Evolutionary conservation across 2,797 vertebrate species (phyloP).

Genomic region (Galago senegalensis): DNA sequence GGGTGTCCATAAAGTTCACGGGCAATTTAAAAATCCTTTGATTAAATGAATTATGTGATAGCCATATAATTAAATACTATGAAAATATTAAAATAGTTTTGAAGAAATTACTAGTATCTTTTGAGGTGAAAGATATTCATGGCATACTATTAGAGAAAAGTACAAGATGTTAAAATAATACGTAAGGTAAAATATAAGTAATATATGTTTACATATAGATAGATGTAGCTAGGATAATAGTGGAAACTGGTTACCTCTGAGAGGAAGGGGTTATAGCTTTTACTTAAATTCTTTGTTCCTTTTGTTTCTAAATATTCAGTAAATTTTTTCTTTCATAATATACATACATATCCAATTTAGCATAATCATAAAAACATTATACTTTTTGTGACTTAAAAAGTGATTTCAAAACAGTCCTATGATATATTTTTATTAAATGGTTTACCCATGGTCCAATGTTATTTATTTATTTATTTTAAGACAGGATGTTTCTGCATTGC

Average conservation of each 20-base stretch:
- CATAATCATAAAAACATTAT: background rate
- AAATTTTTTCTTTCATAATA: background rate
- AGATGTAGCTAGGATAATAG: background rate
- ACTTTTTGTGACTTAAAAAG: background rate
- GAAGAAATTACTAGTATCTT: background rate
- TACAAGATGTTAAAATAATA: background rate
- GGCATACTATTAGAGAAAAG: background rate
- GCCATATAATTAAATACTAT: background rate
- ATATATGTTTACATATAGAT: background rate
- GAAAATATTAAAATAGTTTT: slow-evolving; percentile 26
- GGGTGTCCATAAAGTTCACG: no score
- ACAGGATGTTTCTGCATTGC: no score
- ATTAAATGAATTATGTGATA: no score
- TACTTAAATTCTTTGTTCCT: background rate
- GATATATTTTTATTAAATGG: background rate
- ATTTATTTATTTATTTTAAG: no score
- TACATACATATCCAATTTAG: background rate
- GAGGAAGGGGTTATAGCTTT: background rate
- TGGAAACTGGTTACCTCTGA: background rate
- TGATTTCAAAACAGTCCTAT: background rate
- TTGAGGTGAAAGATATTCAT: background rate
- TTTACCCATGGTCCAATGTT: background rate
- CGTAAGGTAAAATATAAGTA: background rate
- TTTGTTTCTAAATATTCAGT: background rate
- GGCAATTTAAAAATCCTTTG: no score